Conservation (phyloP, 1,140 invertebrate species). For the Portunus trituberculatus region DNA sequence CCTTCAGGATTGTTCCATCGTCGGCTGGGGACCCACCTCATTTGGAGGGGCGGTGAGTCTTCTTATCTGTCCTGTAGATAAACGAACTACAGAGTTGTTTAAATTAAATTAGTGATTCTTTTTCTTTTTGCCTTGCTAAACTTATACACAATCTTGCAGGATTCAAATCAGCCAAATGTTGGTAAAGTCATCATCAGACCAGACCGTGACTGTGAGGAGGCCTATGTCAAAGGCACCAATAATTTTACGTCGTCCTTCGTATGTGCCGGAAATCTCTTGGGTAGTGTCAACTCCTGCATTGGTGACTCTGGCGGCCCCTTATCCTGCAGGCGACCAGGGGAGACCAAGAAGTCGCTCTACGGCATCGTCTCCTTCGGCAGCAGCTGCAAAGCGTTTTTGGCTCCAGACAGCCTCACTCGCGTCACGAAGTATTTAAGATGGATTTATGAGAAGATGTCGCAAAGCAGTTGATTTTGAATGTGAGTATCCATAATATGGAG, state of each 20-base stretch:
- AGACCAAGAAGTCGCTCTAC: constrained; percentile 76
- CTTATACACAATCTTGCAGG: neutral
- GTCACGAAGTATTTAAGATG: neutral
- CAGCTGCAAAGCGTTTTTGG: constrained; percentile 83
- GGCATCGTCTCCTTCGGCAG: constrained; percentile 86
- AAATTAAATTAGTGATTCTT: neutral
- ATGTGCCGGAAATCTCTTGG: constrained; percentile 90
- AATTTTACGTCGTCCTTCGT: constrained; percentile 90
- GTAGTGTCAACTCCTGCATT: constrained; percentile 92
- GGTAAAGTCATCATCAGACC: constrained; percentile 80
- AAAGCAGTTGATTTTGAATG: neutral
- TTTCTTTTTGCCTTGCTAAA: neutral
- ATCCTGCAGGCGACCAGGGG: constrained; percentile 85
- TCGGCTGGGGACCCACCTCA: constrained; percentile 65
- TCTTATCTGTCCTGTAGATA: neutral
- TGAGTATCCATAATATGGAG: neutral
- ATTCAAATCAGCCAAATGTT: neutral
- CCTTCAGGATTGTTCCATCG: constrained; percentile 51
- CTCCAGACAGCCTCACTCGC: constrained; percentile 16
- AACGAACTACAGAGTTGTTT: neutral
- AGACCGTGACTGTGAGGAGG: constrained; percentile 81
- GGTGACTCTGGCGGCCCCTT: constrained; percentile 89
- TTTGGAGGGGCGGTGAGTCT: neutral
- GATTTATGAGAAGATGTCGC: constrained; percentile 5
- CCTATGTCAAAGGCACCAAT: constrained; percentile 81